These are phyloP conservation scores for Haliaeetus leucogaster DNA, from an alignment of 2,113 vertebrate species.

Conservation along the genomic window DNA sequence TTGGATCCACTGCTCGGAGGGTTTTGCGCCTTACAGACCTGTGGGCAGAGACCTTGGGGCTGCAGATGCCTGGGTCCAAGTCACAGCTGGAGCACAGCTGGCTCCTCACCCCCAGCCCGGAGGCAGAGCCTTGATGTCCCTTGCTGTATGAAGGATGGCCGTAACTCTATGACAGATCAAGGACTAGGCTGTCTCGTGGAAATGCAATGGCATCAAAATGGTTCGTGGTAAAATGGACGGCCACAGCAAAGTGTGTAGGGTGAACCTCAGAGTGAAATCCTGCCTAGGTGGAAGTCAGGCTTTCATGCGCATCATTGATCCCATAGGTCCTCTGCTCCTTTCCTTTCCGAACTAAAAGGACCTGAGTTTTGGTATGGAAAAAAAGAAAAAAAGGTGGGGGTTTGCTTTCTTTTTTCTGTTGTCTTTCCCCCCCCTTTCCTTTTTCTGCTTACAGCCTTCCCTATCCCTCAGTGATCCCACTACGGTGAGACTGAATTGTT, in stretches of 20 bases:
- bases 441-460: not conserved
- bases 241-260: not conserved
- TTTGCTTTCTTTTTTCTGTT: not conserved
- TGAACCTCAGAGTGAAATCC: not conserved
- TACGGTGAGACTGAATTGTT: not conserved
- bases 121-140: not conserved
- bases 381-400: rapidly evolving
- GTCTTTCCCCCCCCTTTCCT: rapidly evolving
- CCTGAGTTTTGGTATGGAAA: not conserved
- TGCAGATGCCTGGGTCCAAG: not conserved
- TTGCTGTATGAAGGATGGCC: not conserved
- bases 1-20: not conserved
- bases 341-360: not conserved
- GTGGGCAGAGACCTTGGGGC: not conserved
- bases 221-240: not conserved
- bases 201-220: not conserved
- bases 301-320: not conserved
- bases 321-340: not conserved
- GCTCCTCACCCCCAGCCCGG: not conserved
- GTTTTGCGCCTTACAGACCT: not conserved
- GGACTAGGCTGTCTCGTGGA: too few species aligned
- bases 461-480: not conserved
- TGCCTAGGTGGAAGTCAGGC: not conserved
- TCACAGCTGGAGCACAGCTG: not conserved
- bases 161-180: not conserved